phyloP scores from a whole-genome alignment of 2,797 vertebrate species.

The Rallus crepitans region DNA sequence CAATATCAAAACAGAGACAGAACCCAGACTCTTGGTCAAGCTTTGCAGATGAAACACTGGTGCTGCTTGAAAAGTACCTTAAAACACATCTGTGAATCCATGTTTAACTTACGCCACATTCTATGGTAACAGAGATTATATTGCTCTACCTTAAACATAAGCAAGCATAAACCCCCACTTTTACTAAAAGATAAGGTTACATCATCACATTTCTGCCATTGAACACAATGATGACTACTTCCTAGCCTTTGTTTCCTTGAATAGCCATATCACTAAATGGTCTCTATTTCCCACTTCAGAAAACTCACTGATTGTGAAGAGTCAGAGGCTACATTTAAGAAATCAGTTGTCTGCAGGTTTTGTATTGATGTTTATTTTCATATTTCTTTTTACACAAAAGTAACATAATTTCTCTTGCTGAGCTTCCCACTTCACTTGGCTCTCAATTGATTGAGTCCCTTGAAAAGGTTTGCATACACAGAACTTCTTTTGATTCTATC shows the following conservation, averaged over 20 bases:
- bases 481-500: not conserved
- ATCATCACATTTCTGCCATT: rapidly evolving
- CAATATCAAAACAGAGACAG: not conserved
- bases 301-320: not conserved
- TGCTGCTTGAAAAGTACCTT: not conserved
- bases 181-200: not conserved
- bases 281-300: not conserved
- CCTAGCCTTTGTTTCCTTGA: not conserved
- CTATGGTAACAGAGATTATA: not conserved
- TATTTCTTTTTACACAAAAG: not conserved
- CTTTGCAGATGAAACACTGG: not conserved
- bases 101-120: not conserved
- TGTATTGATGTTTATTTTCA: not conserved
- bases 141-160: not conserved
- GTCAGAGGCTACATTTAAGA: not conserved
- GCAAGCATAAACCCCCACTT: not conserved
- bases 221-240: not conserved
- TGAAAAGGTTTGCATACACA: not conserved
- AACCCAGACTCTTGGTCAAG: not conserved
- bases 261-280: not conserved
- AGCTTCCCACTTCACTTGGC: not conserved
- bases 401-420: conserved; percentile 12
- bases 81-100: not conserved
- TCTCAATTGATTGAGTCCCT: not conserved
- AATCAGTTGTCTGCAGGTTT: not conserved